A percentile compares a stretch with the other conserved stretches of the same genome.
phyloP scores from a whole-genome alignment of 35 echinoderm and acorn worm species.

The Patiria miniata region DNA sequence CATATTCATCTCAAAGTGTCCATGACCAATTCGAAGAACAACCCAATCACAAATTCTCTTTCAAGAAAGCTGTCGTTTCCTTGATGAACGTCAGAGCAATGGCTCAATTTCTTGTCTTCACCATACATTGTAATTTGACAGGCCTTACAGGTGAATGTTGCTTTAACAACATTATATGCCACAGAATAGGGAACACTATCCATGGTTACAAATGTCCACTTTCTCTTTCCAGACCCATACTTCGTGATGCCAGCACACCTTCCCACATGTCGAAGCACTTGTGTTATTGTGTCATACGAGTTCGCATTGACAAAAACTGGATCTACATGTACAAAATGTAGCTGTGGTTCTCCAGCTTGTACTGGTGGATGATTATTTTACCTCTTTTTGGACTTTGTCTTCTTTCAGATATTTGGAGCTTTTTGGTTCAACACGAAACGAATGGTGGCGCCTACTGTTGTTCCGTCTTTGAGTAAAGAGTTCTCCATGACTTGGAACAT shows the following conservation, averaged over 20 bases:
- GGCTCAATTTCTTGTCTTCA: not conserved
- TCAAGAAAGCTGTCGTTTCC: not conserved
- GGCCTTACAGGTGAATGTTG: not conserved
- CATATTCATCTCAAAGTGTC: constrained; percentile 78
- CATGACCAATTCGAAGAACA: constrained; percentile 47
- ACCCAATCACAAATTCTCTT: constrained; percentile 71
- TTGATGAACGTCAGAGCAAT: constrained; percentile 1
- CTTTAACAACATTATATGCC: constrained; percentile 14
- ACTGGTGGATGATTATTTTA: not conserved
- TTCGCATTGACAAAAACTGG: constrained; percentile 38
- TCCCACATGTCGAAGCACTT: constrained; percentile 13
- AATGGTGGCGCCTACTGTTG: not conserved
- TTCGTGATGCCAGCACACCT: constrained; percentile 10
- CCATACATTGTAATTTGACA: not conserved
- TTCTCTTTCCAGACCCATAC: constrained; percentile 24
- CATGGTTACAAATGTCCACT: constrained; percentile 1
- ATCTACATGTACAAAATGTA: not conserved
- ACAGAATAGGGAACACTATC: constrained; percentile 31
- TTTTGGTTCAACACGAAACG: not conserved
- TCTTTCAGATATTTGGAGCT: not conserved
- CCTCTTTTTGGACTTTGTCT: not conserved
- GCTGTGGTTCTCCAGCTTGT: not conserved
- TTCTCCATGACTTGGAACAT: not conserved
- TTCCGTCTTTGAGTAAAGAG: not conserved
- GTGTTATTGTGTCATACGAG: not conserved